phyloP scores from a whole-genome alignment of 2,888 invertebrate genomes.

The Neocrepidodera transversa region DNA sequence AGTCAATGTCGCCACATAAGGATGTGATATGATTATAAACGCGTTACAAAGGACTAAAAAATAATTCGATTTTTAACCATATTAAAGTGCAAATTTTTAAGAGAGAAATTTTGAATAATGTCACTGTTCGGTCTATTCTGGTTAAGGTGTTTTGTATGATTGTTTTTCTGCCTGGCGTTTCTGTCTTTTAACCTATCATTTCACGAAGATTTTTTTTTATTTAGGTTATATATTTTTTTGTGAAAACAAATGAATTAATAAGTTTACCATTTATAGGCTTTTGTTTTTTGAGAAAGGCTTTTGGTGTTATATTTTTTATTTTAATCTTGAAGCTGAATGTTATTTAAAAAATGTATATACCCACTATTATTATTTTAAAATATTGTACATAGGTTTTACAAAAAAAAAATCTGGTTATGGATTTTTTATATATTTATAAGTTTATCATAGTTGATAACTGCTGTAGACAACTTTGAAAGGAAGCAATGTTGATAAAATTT shows the following conservation, averaged over 20 bases:
- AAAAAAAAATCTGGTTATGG: neutral
- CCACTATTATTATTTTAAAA: neutral
- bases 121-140: conserved; percentile 7
- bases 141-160: conserved; percentile 28
- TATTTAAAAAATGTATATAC: neutral
- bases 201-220: conserved; percentile 20
- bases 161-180: conserved; percentile 33
- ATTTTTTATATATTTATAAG: too few species aligned
- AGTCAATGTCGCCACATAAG: too few species aligned
- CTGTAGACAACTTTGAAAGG: too few species aligned
- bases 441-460: too few species aligned
- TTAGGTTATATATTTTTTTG: conserved; percentile 7
- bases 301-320: conserved; percentile 12
- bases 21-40: too few species aligned
- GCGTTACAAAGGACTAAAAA: too few species aligned
- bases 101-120: too few species aligned
- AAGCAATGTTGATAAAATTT: too few species aligned
- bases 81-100: too few species aligned
- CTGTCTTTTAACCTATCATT: conserved; percentile 37
- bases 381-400: neutral
- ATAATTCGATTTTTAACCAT: too few species aligned
- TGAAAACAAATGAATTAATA: conserved; percentile 6
- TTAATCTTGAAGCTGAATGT: neutral
- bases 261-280: conserved; percentile 24
- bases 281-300: conserved; percentile 31